A percentile compares a stretch with the other conserved stretches of the same genome.
phyloP scores from a whole-genome alignment of 2,797 vertebrate genomes.

The Darevskia mixta region DNA sequence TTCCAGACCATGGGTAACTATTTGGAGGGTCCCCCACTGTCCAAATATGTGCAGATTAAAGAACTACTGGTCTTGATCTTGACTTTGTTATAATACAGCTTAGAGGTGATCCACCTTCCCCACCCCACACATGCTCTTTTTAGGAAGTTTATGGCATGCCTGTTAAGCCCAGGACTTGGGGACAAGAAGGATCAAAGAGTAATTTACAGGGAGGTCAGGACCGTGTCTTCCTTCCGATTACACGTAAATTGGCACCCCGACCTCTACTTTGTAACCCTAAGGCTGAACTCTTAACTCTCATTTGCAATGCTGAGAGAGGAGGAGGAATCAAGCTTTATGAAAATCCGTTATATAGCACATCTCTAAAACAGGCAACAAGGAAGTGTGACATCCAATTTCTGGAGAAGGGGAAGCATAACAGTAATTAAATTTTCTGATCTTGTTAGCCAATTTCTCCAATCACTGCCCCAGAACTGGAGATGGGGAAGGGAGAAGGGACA shows the following conservation, averaged over 20 bases:
- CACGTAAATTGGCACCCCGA: slow-evolving; percentile 1
- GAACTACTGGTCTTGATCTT: background rate
- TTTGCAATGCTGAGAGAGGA: slow-evolving; percentile 22
- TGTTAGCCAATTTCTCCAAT: slow-evolving; percentile 88
- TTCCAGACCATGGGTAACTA: background rate
- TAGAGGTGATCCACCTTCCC: background rate
- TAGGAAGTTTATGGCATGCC: background rate
- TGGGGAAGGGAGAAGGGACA: slow-evolving; percentile 77
- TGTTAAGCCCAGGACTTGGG: background rate
- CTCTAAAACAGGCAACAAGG: slow-evolving; percentile 70
- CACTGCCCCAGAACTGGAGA: slow-evolving; percentile 83
- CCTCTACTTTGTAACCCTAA: rapidly evolving
- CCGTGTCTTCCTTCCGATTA: background rate
- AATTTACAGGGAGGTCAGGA: background rate
- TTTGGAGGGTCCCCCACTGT: background rate
- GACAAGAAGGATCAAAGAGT: slow-evolving; percentile 11
- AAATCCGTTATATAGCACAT: slow-evolving; percentile 61
- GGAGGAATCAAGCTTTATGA: slow-evolving; percentile 56
- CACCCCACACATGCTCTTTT: background rate
- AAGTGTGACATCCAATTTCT: slow-evolving; percentile 85
- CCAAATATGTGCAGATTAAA: background rate
- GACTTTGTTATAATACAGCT: slow-evolving; percentile 4
- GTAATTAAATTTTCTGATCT: slow-evolving; percentile 90
- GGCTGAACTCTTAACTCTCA: background rate
- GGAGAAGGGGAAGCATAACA: slow-evolving; percentile 79